Base-by-base conservation (phyloP, 1,140 invertebrate species). In the Pseudomyrmex pallidus region DNA sequence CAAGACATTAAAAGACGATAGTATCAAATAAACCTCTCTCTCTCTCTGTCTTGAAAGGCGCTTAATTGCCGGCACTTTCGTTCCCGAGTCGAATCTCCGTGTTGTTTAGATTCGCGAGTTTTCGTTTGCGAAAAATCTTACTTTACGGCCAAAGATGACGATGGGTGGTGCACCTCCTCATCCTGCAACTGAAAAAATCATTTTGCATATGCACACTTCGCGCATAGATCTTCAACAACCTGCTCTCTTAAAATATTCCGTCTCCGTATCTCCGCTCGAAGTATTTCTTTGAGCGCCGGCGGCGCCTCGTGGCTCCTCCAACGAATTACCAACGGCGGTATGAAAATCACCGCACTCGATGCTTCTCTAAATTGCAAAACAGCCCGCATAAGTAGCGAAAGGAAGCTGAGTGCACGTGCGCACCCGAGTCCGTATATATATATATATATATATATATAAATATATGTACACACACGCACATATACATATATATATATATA, bases 321-420 rank as follows among this genome's bases (percentile, higher is more conserved):
- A 50, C 66, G 76, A 80, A 80, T 80, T 80, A 80, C 76, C 66
- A 44, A 57, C 64, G 66, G 46, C 76, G 66, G 44, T 80, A 70
- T 80, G 76, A 80, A 80, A 80, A 70, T 80, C 76, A 80, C 76
- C 66, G 76, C 76, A 80, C 66, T 80, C 66, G 76, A 80, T 80
- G 76, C 76, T 80, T 8, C n/a, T 80, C 66, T 80, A 80, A 80
- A 80, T 80, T 80, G 76, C 76, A 80, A 80, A 80, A 80, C 76
- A 80, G 76, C 66, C 13, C 44, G 66, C 66, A 70, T 80, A 80
- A 80, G 76, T 50, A 70, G 64, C 52, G 17, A 50, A 35, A 35
- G 54, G 2, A 54, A 35, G 20, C 25, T 35, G 57, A 74, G 59
- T 44, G 20, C 59, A 76, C 59, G 64, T 13, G 76, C 54, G 20